Percentiles rank a stretch among this genome's conserved stretches.
Conservation (phyloP, 1,140 invertebrate species). For the Centruroides sculpturatus region DNA sequence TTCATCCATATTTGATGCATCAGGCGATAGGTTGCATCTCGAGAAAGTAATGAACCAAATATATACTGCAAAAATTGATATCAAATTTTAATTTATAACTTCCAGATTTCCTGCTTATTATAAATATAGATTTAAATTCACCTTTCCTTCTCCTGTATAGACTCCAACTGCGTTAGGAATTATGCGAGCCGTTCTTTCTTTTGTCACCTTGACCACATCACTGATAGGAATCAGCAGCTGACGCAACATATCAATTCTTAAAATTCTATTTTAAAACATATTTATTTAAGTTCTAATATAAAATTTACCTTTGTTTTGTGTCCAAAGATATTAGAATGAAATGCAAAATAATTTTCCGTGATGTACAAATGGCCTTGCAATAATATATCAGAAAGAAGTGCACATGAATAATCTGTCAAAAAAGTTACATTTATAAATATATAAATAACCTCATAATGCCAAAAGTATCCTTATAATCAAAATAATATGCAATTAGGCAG, state of each 20-base stretch:
- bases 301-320: slow-evolving; percentile 67
- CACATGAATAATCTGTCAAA: slow-evolving; percentile 73
- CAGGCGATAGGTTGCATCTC: slow-evolving; percentile 69
- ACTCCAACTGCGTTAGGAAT: slow-evolving; percentile 78
- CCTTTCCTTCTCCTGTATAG: slow-evolving; percentile 58
- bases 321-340: slow-evolving; percentile 88
- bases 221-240: slow-evolving; percentile 64
- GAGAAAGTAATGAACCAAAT: slow-evolving; percentile 72
- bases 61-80: slow-evolving; percentile 42
- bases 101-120: too few species aligned
- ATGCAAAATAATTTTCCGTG: slow-evolving; percentile 82
- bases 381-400: slow-evolving; percentile 76
- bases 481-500: too few species aligned
- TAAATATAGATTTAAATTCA: slow-evolving; percentile 7
- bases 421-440: neutral
- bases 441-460: too few species aligned
- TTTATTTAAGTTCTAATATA: neutral
- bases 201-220: slow-evolving; percentile 67
- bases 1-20: slow-evolving; percentile 60
- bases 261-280: too few species aligned
- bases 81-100: neutral
- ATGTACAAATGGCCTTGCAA: slow-evolving; percentile 84
- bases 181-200: slow-evolving; percentile 69
- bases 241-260: slow-evolving; percentile 17
- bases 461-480: too few species aligned